These are phyloP conservation scores for Tringa solitaria DNA, from an alignment of 2,113 vertebrate genomes.

Conservation along the genomic window DNA sequence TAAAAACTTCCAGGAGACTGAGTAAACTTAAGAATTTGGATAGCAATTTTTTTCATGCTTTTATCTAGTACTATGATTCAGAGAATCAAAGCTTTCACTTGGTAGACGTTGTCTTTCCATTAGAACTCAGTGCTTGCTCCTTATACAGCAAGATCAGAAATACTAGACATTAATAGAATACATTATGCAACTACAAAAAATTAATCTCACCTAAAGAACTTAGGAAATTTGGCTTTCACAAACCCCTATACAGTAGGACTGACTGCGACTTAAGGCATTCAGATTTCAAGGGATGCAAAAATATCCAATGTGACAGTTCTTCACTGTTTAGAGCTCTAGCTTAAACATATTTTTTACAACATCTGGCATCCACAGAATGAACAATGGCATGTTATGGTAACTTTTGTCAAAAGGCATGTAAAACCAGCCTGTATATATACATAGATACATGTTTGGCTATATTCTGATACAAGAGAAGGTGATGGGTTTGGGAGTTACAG, in stretches of 20 bases:
- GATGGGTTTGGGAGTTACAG: neutral
- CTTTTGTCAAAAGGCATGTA: constrained; percentile 6
- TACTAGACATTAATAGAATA: neutral
- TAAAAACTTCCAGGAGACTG: neutral
- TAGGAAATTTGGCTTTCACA: neutral
- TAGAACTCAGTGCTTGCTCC: neutral
- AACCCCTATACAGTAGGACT: neutral
- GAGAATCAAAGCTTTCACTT: neutral
- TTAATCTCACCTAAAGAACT: neutral
- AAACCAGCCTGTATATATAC: neutral
- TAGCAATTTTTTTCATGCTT: neutral
- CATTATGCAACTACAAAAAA: neutral
- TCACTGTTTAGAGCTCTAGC: neutral
- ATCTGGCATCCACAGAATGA: neutral
- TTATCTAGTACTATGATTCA: neutral
- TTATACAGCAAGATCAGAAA: neutral
- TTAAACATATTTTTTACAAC: neutral
- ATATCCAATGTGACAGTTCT: neutral
- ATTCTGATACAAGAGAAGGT: constrained; percentile 16
- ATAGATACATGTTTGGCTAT: neutral
- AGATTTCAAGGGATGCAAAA: neutral
- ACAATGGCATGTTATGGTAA: neutral
- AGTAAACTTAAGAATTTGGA: neutral
- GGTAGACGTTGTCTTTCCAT: neutral
- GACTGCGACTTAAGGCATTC: neutral